phyloP scores from a whole-genome alignment of 1,140 invertebrate genomes.

The Papilio polyxenes region DNA sequence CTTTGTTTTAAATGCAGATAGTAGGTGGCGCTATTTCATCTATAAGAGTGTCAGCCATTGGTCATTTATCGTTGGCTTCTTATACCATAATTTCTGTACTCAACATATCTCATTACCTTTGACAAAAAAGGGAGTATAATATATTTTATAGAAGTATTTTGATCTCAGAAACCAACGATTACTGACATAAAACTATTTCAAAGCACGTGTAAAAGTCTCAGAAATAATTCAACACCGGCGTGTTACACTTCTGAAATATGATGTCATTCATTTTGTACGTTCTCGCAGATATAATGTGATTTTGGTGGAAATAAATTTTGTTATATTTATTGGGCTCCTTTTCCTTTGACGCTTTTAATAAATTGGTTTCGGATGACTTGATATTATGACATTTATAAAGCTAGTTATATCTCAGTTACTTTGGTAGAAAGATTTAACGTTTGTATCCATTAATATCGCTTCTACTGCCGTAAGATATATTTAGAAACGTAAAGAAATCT shows the following conservation, averaged over 20 bases:
- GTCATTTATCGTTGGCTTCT: no score
- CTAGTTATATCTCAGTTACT: background rate
- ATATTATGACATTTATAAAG: conserved; percentile 12
- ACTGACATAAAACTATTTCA: background rate
- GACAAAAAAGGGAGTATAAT: no score
- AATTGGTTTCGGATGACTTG: conserved; percentile 25
- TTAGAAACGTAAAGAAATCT: no score
- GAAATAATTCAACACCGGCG: background rate
- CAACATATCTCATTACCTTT: no score
- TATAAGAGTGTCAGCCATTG: no score
- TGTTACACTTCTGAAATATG: conserved; percentile 1
- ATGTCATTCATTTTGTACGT: conserved; percentile 4
- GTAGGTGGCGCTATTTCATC: no score
- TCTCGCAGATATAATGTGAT: background rate
- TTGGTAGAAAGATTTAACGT: background rate
- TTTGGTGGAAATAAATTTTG: conserved; percentile 14
- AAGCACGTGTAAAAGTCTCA: background rate
- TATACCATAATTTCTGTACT: no score
- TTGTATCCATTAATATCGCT: background rate
- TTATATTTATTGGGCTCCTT: conserved; percentile 15
- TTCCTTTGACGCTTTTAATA: conserved; percentile 17
- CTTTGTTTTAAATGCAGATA: no score
- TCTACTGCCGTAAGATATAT: background rate
- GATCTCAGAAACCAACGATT: background rate
- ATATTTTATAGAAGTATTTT: no score